Base-by-base conservation (phyloP, 2,113 vertebrate species). In the Siphamia tubifer region DNA sequence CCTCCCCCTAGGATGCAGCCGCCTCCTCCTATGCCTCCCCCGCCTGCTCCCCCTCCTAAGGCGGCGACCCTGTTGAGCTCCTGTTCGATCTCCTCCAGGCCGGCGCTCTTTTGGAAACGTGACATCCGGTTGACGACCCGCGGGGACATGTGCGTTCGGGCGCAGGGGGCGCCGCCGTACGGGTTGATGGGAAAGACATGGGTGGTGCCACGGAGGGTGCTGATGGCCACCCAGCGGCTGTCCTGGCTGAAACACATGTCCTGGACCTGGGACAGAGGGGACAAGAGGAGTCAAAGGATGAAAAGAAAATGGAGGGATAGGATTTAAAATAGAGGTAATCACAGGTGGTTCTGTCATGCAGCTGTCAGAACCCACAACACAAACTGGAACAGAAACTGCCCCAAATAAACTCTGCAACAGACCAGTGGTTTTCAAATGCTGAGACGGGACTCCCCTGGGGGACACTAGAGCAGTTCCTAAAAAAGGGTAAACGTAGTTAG, bases 191-290 rank as follows among this genome's bases (percentile, higher is more conserved):
- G 96, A 42, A 99, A 99, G 0, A 99, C 97, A 0, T 99, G 98
- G 4, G 96, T 96, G 2, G 97, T 99, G 54, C 98, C 98, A 0
- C 98, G 94, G 0, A 99, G 95, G 0, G 98, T 99, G 87, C 96
- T 98, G 83, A 99, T 92, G 66, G 96, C 96, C 21, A 97, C 97
- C 98, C 98, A 99, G 36, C 97, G 96, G 71, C 96, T 97, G 87
- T 99, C 98, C 16, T 95, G 96, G 90, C 96, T 99, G 91, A 99
- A 98, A 81, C 96, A 97, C 90, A 99, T 98, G 42, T 99, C 98
- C 77, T 99, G 98, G 0, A 99, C 98, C 98, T 99, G 85, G 17
- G 70, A 63, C 35, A 40, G 4, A 49, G 25, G 19, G 27, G 19
- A 27, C 30, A 7, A 48, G 8, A 44, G n/a, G 21, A 23, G 25